A percentile compares a stretch with the other conserved stretches of the same genome.
These are phyloP conservation scores for Diorhabda elongata DNA, from an alignment of 1,140 invertebrate genomes.

Conservation along the genomic window DNA sequence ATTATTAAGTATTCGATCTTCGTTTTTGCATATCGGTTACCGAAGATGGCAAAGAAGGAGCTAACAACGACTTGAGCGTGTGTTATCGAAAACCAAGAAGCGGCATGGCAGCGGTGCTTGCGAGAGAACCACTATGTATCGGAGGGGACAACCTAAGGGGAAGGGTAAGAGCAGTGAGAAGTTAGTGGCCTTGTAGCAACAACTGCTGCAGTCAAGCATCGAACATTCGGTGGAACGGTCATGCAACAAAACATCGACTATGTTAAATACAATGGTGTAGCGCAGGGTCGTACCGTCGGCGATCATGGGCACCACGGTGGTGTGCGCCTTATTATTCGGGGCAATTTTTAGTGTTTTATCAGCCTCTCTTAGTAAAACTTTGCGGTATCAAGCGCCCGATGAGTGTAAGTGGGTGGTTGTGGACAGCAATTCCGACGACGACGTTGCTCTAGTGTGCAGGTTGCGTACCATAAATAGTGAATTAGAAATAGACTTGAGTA, in stretches of 20 bases:
- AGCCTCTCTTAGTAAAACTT: constrained; percentile 63
- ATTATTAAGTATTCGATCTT: background rate
- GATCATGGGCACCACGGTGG: constrained; percentile 44
- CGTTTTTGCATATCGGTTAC: background rate
- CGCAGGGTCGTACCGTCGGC: constrained; percentile 14
- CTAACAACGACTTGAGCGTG: constrained; percentile 4
- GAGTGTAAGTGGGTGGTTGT: constrained; percentile 77
- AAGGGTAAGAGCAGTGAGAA: constrained; percentile 27
- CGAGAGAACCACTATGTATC: background rate
- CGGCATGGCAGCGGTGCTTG: background rate
- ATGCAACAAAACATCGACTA: constrained; percentile 34
- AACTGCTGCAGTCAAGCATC: constrained; percentile 39
- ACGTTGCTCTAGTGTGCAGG: constrained; percentile 74
- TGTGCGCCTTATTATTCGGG: constrained; percentile 57
- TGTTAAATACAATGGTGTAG: constrained; percentile 40
- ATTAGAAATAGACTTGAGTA: constrained; percentile 84
- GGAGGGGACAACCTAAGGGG: constrained; percentile 16
- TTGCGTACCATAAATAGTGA: constrained; percentile 83
- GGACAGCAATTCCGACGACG: constrained; percentile 58
- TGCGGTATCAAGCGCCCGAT: constrained; percentile 76
- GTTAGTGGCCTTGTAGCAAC: constrained; percentile 42
- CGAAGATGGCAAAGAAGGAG: constrained; percentile 1
- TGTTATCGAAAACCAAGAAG: background rate
- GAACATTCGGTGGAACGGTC: constrained; percentile 35
- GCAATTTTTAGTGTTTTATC: constrained; percentile 64